Evolutionary conservation across 2,888 invertebrate genomes (phyloP).

Genomic region (Plagiodera versicolora): DNA sequence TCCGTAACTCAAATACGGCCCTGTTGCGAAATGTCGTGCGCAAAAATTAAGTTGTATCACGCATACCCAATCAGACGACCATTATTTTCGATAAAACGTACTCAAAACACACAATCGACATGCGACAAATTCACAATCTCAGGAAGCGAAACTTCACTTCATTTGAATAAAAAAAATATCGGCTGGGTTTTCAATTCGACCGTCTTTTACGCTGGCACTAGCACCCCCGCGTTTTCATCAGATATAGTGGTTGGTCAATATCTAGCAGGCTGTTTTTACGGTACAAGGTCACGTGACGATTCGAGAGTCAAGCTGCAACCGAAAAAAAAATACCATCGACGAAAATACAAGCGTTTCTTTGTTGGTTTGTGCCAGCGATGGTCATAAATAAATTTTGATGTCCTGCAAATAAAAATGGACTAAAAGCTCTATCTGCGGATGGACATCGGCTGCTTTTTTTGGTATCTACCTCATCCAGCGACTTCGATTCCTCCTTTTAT

Average conservation of each 20-base stretch:
- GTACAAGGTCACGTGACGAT: conserved; percentile 41
- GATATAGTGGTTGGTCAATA: conserved; percentile 37
- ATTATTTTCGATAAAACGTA: conserved; percentile 36
- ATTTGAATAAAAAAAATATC: conserved; percentile 16
- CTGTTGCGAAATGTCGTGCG: conserved; percentile 6
- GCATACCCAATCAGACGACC: conserved; percentile 39
- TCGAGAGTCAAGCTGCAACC: conserved; percentile 17
- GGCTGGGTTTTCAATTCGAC: conserved; percentile 16
- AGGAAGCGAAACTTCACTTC: conserved; percentile 27
- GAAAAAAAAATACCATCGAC: conserved; percentile 33
- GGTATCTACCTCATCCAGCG: background rate
- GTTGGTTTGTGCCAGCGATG: conserved; percentile 31
- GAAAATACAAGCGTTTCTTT: conserved; percentile 39
- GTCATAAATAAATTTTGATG: conserved; percentile 24
- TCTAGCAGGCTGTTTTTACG: conserved; percentile 38
- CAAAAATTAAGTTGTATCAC: conserved; percentile 43
- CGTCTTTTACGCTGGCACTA: conserved; percentile 23
- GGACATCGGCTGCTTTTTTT: conserved; percentile 10
- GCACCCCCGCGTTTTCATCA: conserved; percentile 34
- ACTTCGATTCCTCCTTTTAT: conserved; percentile 11
- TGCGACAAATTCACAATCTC: conserved; percentile 34
- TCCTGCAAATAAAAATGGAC: conserved; percentile 15
- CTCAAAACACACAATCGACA: conserved; percentile 31
- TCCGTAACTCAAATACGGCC: background rate
- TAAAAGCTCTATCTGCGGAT: conserved; percentile 12